Evolutionary conservation across 2,113 vertebrate species (phyloP), one percentile per base, ranked within the genome.

Genomic region (Aegithalos caudatus): DNA sequence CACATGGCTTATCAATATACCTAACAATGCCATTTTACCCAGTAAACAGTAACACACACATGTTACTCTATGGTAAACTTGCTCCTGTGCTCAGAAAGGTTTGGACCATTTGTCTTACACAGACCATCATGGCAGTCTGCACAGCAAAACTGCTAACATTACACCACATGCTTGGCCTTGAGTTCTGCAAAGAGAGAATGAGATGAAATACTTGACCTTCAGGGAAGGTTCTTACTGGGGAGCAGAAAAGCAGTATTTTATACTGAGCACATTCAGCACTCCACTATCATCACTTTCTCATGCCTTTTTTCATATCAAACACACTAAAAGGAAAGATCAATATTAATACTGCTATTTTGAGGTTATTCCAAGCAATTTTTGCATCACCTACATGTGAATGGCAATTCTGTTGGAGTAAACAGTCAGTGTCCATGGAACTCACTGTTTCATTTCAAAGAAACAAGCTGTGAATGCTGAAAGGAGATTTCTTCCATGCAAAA

Each of bases 391-490:
- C 66, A 69, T 9, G 12, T 18, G 54, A 85, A 69, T 23, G 13
- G 20, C 38, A 82, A 35, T 83, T 90, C 47, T 72, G 31, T 40
- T 67, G 61, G 66, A 82, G 28, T 65, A 70, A 80, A 73, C 7
- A 72, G 31, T 31, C 38, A 42, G 27, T 81, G 74, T 86, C 66
- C 76, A 80, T 11, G 23, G 16, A 57, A 66, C 83, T 85, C 62
- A 37, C 47, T 35, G 74, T 66, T 97, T 85, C 38, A 23, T 91
- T 87, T 95, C 56, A 83, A 91, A 94, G 74, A 70, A 95, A 61
- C 35, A 91, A 87, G 62, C 58, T 61, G 50, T 66, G 84, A 91
- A 93, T 40, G 71, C 82, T 65, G 58, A 80, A 88, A 54, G 71
- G 62, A 82, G 78, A 91, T 73, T 91, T 76, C 54, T 85, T 86